Evolutionary conservation across 2,888 invertebrate species (phyloP).

Genomic region (Latrodectus hesperus): DNA sequence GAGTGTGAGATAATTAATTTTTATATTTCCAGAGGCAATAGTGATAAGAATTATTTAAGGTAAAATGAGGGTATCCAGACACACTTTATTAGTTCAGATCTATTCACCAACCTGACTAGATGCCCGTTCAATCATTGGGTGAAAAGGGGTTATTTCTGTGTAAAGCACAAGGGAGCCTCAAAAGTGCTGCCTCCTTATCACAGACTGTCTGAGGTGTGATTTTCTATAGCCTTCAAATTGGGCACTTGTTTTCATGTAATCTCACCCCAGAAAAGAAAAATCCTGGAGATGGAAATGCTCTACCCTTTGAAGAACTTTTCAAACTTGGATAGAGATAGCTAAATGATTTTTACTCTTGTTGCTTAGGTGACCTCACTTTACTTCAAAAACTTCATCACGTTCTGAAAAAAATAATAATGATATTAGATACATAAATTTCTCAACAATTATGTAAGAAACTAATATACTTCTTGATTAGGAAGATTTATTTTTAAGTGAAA

Average conservation of each 20-base stretch:
- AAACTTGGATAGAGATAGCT: slow-evolving; percentile 26
- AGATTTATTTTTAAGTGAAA: no score
- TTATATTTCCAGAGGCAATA: slow-evolving; percentile 31
- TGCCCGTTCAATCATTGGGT: slow-evolving; percentile 35
- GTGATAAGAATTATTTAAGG: slow-evolving; percentile 55
- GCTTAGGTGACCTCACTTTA: slow-evolving; percentile 53
- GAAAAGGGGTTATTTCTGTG: slow-evolving; percentile 44
- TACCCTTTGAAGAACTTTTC: slow-evolving; percentile 32
- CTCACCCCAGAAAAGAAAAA: slow-evolving; percentile 51
- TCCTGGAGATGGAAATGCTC: slow-evolving; percentile 61
- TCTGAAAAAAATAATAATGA: slow-evolving; percentile 10
- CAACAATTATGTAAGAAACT: no score
- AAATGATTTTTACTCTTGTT: slow-evolving; percentile 56
- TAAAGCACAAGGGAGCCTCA: slow-evolving; percentile 55
- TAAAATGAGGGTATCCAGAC: slow-evolving; percentile 55
- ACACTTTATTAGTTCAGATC: slow-evolving; percentile 60
- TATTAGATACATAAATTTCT: no score
- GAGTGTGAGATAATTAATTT: slow-evolving; percentile 17
- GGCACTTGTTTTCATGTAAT: slow-evolving; percentile 53
- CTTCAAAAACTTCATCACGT: slow-evolving; percentile 22
- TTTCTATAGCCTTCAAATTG: slow-evolving; percentile 43
- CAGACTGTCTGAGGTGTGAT: slow-evolving; percentile 65
- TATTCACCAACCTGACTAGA: slow-evolving; percentile 63
- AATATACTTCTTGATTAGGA: no score
- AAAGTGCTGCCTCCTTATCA: slow-evolving; percentile 66